Base-by-base conservation (phyloP, 1,140 invertebrate genomes). In the Cotesia vestalis region DNA sequence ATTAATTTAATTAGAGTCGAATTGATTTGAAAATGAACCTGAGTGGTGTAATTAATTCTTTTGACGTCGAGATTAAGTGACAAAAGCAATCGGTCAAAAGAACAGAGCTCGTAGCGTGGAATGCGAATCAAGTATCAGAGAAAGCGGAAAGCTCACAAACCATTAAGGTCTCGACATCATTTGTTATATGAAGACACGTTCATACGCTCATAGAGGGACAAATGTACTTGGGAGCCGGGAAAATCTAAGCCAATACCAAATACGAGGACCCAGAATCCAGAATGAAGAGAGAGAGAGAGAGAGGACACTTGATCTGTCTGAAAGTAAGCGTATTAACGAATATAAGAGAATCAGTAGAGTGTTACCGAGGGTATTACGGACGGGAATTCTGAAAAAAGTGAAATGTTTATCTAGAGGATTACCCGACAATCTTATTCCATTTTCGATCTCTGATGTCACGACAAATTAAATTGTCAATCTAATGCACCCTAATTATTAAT, bases 21-120 rank as follows among this genome's bases (percentile, higher is more conserved):
- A 27, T 27, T 27, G 27, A 27, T 27, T 27, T 27, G 27, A 27
- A 27, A 27, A 27, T 27, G 2, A 27, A 27, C 27, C 27, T 27
- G 27, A 27, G 27, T 27, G 27, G 27, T 27, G 27, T 27, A 27
- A 27, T 27, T 27, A 27, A 27, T 27, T 27, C 27, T 27, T 27
- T 27, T 27, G 27, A 27, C 27, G 27, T 27, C 27, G 27, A 57
- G 71, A 75, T 75, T 78, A 81, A 82, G 82, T 80, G 81, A 83
- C 80, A 82, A 83, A 82, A 80, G 80, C 78, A 75, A 83, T 83
- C 80, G 76, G 83, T 84, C 82, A 83, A 81, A 81, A 75, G 69
- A 75, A 71, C 71, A 69, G 57, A 36, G 11, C 40, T 5, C 11
- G 40, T 46, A 71, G 20, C 40, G 17, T 17, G 53, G 20, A 35